Percentiles rank a stretch among this genome's conserved stretches.
phyloP scores from a whole-genome alignment of 2,113 vertebrate genomes.

The Zosterops pallidus region DNA sequence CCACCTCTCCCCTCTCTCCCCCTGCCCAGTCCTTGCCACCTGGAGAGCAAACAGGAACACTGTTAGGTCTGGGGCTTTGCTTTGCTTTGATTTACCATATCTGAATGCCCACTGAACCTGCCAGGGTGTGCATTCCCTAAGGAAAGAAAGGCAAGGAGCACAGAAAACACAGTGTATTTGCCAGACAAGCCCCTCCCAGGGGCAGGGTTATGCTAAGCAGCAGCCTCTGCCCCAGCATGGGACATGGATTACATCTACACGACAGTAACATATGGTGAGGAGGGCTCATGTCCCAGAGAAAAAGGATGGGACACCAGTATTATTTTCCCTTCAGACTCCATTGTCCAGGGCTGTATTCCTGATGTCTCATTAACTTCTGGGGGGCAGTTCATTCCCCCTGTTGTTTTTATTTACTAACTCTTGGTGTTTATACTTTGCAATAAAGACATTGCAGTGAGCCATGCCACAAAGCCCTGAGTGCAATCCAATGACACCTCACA shows the following conservation, averaged over 20 bases:
- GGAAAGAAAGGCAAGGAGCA: background rate
- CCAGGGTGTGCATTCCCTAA: background rate
- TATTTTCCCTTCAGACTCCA: background rate
- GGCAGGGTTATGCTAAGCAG: slow-evolving; percentile 11
- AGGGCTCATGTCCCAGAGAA: background rate
- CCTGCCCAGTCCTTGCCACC: background rate
- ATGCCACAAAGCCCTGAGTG: background rate
- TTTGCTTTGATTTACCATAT: background rate
- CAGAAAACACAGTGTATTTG: background rate
- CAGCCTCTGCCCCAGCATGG: background rate
- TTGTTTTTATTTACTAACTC: background rate
- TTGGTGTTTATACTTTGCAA: background rate
- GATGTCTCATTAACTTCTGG: background rate
- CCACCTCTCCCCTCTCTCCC: background rate
- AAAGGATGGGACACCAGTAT: background rate
- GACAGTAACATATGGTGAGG: background rate
- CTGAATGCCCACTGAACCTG: background rate
- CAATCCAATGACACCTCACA: background rate
- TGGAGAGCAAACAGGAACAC: background rate
- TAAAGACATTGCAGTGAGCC: background rate
- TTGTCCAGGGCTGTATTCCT: background rate
- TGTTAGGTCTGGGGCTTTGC: background rate
- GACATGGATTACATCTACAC: background rate
- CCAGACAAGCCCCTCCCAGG: background rate
- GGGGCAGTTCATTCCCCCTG: background rate